Evolutionary conservation across 2,113 vertebrate genomes (phyloP).

Genomic region (Rana temporaria): DNA sequence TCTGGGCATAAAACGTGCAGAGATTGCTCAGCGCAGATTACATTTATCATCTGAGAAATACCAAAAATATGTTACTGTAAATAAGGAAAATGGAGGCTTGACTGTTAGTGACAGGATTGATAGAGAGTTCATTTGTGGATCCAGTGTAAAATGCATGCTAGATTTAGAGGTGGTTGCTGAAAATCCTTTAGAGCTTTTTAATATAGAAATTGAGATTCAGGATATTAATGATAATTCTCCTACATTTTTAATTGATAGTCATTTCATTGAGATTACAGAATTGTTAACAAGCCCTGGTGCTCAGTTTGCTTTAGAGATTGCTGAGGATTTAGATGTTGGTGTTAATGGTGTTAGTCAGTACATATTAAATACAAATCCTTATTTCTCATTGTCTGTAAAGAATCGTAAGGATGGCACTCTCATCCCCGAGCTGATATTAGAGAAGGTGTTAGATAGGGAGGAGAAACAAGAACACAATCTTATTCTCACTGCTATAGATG

Average conservation of each 20-base stretch:
- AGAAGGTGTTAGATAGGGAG: constrained; percentile 77
- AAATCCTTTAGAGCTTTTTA: too few relatives aligned
- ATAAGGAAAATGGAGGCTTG: too few relatives aligned
- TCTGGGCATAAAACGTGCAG: too few relatives aligned
- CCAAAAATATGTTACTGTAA: too few relatives aligned
- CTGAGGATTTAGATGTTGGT: constrained; percentile 79
- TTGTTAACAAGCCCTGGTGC: constrained; percentile 69
- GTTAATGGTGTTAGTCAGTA: constrained; percentile 76
- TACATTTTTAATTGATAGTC: constrained; percentile 67
- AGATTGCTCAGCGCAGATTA: too few relatives aligned
- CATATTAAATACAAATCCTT: constrained; percentile 68
- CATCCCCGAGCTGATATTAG: constrained; percentile 78
- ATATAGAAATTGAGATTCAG: constrained; percentile 68
- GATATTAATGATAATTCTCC: constrained; percentile 84
- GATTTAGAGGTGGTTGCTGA: too few relatives aligned
- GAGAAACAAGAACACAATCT: constrained; percentile 73
- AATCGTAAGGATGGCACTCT: constrained; percentile 71
- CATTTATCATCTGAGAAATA: too few relatives aligned
- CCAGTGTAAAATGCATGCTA: too few relatives aligned
- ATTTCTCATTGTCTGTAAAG: constrained; percentile 76
- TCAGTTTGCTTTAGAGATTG: constrained; percentile 75
- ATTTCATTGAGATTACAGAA: constrained; percentile 73
- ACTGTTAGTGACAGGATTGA: too few relatives aligned
- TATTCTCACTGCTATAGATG: constrained; percentile 76
- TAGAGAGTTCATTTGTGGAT: too few relatives aligned